Evolutionary conservation across 2,113 vertebrate species (phyloP).

Genomic region (Donacobius atricapilla): DNA sequence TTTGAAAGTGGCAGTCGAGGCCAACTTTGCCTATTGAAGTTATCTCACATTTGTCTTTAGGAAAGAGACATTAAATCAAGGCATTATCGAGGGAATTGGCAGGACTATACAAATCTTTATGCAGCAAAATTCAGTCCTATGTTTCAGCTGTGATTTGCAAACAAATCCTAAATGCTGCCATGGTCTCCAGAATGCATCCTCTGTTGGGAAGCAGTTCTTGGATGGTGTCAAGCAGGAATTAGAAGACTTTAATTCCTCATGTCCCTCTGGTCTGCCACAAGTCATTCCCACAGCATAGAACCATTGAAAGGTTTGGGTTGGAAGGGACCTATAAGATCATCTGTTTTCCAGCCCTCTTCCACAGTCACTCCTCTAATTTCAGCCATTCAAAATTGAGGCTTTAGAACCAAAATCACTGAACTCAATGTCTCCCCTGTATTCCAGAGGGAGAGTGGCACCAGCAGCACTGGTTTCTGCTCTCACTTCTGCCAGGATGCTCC

Average conservation of each 20-base stretch:
- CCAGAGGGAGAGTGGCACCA: background rate
- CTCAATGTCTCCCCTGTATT: rapidly evolving
- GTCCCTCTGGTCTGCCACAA: background rate
- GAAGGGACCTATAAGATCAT: background rate
- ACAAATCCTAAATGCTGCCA: background rate
- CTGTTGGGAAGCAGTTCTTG: background rate
- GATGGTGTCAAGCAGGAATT: background rate
- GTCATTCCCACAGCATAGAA: rapidly evolving
- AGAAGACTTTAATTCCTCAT: background rate
- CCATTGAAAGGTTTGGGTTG: background rate
- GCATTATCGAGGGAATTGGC: background rate
- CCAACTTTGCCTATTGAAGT: background rate
- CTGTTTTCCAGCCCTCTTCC: background rate
- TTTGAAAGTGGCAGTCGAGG: background rate
- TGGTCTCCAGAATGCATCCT: background rate
- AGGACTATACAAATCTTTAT: background rate
- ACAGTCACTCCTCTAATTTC: background rate
- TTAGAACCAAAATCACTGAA: background rate
- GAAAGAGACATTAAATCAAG: background rate
- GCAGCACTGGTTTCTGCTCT: background rate
- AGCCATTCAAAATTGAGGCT: background rate
- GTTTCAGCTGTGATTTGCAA: background rate
- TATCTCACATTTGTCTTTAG: background rate
- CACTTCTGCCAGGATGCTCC: rapidly evolving
- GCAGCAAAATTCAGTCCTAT: background rate